Evolutionary conservation across 2,888 invertebrate genomes (phyloP).

Genomic region (Phaedon cochleariae): DNA sequence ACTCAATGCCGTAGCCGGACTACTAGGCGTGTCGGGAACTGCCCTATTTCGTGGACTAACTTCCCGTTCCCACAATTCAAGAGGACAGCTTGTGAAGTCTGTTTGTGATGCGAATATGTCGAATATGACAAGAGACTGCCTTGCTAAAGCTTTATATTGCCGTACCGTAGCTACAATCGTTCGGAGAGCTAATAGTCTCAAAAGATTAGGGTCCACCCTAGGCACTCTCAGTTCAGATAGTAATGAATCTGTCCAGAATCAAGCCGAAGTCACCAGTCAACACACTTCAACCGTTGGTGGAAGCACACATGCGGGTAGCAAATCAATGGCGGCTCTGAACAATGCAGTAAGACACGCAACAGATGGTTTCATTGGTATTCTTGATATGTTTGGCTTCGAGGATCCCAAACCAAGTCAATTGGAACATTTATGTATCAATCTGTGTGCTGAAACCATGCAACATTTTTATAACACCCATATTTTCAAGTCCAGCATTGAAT

Average conservation of each 20-base stretch:
- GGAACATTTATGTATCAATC: constrained; percentile 93
- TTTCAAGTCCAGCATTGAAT: constrained; percentile 92
- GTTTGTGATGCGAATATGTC: constrained; percentile 87
- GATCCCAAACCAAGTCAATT: constrained; percentile 89
- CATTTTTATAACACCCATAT: constrained; percentile 98
- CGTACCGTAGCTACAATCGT: constrained; percentile 95
- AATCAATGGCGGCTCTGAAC: constrained; percentile 91
- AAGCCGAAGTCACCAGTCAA: constrained; percentile 84
- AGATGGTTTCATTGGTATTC: constrained; percentile 93
- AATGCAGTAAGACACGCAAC: constrained; percentile 93
- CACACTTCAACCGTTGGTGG: constrained; percentile 84
- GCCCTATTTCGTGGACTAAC: constrained; percentile 84
- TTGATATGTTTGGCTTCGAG: constrained; percentile 98
- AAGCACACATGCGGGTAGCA: constrained; percentile 76
- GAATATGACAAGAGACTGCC: constrained; percentile 85
- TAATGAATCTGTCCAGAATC: constrained; percentile 90
- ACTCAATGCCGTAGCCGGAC: constrained; percentile 84
- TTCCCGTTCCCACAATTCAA: constrained; percentile 79
- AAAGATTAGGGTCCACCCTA: constrained; percentile 83
- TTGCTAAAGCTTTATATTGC: constrained; percentile 92
- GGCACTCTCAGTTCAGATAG: constrained; percentile 89
- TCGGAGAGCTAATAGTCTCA: constrained; percentile 89
- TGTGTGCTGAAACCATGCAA: constrained; percentile 97
- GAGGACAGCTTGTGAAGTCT: constrained; percentile 82
- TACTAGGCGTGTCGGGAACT: constrained; percentile 80